phyloP scores from a whole-genome alignment of 2,888 invertebrate species.

The Dyspetes luteomarginatus region DNA sequence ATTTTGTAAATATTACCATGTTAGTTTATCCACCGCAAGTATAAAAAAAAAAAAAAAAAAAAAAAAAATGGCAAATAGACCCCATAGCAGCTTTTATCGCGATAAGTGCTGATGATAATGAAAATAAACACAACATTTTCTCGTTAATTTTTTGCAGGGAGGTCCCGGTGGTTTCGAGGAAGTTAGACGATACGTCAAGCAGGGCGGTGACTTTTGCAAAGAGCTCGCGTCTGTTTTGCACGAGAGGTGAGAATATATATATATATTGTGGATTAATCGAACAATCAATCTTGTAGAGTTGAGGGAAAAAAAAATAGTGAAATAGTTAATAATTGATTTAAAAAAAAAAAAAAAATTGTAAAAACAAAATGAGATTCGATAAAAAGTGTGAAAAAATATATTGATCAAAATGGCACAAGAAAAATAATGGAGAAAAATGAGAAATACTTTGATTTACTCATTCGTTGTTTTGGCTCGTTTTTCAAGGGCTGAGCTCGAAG shows the following conservation, averaged over 20 bases:
- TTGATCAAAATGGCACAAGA: not conserved
- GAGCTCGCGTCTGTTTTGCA: slow-evolving; percentile 94
- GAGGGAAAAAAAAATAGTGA: no score
- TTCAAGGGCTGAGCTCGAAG: slow-evolving; percentile 94
- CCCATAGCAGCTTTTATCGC: not conserved
- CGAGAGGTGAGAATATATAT: slow-evolving; percentile 96
- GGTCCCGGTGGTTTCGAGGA: slow-evolving; percentile 97
- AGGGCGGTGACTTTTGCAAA: slow-evolving; percentile 97
- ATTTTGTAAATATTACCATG: slow-evolving; percentile 47
- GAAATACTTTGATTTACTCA: not conserved
- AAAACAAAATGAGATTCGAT: no score
- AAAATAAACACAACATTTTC: not conserved
- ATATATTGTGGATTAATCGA: no score
- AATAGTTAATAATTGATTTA: no score
- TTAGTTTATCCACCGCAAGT: not conserved
- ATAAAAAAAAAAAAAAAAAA: not conserved
- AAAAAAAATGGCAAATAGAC: no score
- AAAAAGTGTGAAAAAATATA: not conserved
- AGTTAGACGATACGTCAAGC: slow-evolving; percentile 95
- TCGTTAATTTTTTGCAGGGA: slow-evolving; percentile 87
- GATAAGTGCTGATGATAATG: not conserved
- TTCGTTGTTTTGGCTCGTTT: not conserved
- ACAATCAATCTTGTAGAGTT: no score
- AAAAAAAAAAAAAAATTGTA: no score
- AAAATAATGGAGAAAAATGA: not conserved